Evolutionary conservation across 2,888 invertebrate species (phyloP).

Genomic region (Drosophila kanekoi): DNA sequence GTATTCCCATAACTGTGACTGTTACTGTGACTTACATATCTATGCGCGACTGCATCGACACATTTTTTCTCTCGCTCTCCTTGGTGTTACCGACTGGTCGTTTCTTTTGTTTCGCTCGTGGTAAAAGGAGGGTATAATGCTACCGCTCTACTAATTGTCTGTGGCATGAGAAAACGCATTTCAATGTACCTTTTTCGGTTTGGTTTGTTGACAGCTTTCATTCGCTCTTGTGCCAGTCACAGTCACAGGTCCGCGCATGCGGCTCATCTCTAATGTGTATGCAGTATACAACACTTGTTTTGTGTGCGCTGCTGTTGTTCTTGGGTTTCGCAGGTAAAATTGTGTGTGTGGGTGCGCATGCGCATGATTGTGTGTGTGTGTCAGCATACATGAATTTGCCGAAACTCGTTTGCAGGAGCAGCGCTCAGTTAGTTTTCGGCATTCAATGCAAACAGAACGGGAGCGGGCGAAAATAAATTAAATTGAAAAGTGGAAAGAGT

Average conservation of each 20-base stretch:
- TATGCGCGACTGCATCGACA: neutral
- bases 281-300: slow-evolving; percentile 36
- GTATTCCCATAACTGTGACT: neutral
- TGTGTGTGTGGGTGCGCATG: slow-evolving; percentile 28
- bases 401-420: slow-evolving; percentile 58
- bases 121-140: too few species aligned
- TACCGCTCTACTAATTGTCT: too few species aligned
- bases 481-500: neutral
- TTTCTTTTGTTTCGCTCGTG: too few species aligned
- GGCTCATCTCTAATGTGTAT: slow-evolving; percentile 43
- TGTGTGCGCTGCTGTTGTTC: slow-evolving; percentile 26
- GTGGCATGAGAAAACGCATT: too few species aligned
- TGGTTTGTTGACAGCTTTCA: too few species aligned
- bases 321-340: slow-evolving; percentile 48
- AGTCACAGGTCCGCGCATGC: neutral
- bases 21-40: slow-evolving; percentile 1
- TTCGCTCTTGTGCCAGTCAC: neutral
- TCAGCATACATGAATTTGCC: slow-evolving; percentile 30
- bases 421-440: slow-evolving; percentile 58
- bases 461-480: neutral
- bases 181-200: too few species aligned
- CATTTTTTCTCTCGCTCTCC: neutral
- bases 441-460: slow-evolving; percentile 48
- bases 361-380: slow-evolving; percentile 1
- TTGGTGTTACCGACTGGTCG: neutral